phyloP scores from a whole-genome alignment of 2,888 invertebrate species.

The Anthophora plumipes region DNA sequence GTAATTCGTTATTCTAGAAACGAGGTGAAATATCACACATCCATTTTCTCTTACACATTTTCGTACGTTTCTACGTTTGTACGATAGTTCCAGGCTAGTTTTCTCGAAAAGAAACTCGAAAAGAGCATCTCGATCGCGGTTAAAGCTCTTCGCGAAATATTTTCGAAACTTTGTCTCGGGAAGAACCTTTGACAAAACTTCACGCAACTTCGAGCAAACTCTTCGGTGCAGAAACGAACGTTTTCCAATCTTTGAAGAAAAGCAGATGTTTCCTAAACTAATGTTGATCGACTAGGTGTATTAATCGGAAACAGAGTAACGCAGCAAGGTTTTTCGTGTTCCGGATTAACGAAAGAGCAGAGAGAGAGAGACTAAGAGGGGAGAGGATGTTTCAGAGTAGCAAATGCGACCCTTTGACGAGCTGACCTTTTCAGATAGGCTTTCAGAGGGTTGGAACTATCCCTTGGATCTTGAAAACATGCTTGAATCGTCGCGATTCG shows the following conservation, averaged over 20 bases:
- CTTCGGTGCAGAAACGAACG: neutral
- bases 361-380: no score
- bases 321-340: slow-evolving; percentile 7
- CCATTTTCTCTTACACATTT: no score
- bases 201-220: neutral
- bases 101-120: no score
- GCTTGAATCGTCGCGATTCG: slow-evolving; percentile 33
- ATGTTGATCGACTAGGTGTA: slow-evolving; percentile 1
- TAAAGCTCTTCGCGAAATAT: neutral
- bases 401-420: slow-evolving; percentile 35
- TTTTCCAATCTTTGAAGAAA: no score
- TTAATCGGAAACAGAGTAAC: slow-evolving; percentile 21
- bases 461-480: slow-evolving; percentile 15
- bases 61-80: no score
- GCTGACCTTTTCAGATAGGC: slow-evolving; percentile 38
- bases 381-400: neutral
- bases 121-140: neutral
- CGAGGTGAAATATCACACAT: neutral
- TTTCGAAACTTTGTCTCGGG: neutral
- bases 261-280: no score
- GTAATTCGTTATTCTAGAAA: neutral
- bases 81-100: no score
- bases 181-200: neutral
- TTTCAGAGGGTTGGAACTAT: neutral
- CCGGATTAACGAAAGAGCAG: slow-evolving; percentile 3